Base-by-base conservation (phyloP, 2,797 vertebrate species). In the Ptychobarbus kaznakovi region DNA sequence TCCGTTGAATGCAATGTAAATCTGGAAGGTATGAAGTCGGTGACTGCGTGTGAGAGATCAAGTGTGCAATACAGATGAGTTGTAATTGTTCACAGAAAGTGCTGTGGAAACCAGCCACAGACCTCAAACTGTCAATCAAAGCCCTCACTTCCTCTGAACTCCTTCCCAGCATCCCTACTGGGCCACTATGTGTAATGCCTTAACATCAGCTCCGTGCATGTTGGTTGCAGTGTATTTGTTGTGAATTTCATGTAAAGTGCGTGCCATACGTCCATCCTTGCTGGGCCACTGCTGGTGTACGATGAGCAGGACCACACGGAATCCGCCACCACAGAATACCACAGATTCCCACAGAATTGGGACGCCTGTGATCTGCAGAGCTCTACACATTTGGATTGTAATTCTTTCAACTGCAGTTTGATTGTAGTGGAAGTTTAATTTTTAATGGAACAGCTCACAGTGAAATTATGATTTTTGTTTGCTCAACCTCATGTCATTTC, bases 41-140 rank as follows among this genome's bases (percentile, higher is more conserved):
- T 87, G 56, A 8, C 91, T 91, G 87, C 56, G 32, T 61, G 89
- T 89, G 49, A 84, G 83, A 89, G 92, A 93, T 88, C 86, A 90
- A 92, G 88, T 89, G 89, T 89, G 58, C 75, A 49, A 84, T 93
- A 89, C 6, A 4, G 89, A 91, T 87, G 89, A 89, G 91, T 69
- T 2, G 68, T 94, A 95, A 95, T 93, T 89, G 81, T 93, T 95
- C 91, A 89, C 94, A 95, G 91, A 89, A 90, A 28, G 91, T 91
- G 90, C 90, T 84, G 92, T 94, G 92, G 91, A 94, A 89, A 84
- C 72, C 91, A 88, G 88, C 92, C 93, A 92, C 93, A 95, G 94
- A 94, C 94, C 95, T 94, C 56, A 92, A 89, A 84, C 89, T 92
- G 92, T 93, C 92, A 90, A 90, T 93, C 93, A 91, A 90, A n/a